A percentile compares a stretch with the other conserved stretches of the same genome.
phyloP scores from a whole-genome alignment of 2,888 invertebrate species.

The Leptinotarsa peninsularis region DNA sequence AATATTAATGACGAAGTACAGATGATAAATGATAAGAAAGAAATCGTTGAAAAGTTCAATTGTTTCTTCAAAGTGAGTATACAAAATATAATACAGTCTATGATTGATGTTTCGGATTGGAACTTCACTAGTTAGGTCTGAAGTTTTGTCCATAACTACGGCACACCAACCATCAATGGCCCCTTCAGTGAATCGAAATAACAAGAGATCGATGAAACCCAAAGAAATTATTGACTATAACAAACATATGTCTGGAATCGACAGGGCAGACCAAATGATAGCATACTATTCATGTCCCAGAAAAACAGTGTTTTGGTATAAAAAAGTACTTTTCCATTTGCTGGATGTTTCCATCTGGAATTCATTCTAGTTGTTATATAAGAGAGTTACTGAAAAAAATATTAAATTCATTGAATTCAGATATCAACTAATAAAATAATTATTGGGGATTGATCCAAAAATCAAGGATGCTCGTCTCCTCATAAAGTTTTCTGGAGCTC shows the following conservation, averaged over 20 bases:
- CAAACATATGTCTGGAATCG: conserved; percentile 24
- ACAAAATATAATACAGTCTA: no score
- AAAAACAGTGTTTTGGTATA: conserved; percentile 14
- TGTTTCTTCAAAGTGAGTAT: no score
- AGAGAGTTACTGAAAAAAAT: neutral
- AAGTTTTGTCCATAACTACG: conserved; percentile 25
- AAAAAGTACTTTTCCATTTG: neutral
- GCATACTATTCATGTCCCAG: conserved; percentile 8
- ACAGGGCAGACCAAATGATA: conserved; percentile 20
- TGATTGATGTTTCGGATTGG: no score
- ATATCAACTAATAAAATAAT: neutral
- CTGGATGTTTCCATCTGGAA: conserved; percentile 22
- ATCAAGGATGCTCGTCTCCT: neutral
- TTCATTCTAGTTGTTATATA: neutral
- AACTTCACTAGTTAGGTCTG: neutral
- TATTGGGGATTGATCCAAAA: neutral
- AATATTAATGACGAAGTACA: no score
- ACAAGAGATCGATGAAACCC: conserved; percentile 9
- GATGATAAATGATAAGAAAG: no score
- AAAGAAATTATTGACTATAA: conserved; percentile 19
- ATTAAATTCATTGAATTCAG: conserved; percentile 2
- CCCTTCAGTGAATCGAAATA: neutral
- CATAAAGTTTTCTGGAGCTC: neutral
- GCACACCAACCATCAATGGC: conserved; percentile 19
- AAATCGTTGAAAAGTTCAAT: no score